phyloP scores from a whole-genome alignment of 1,140 invertebrate species.

The Aphaenogaster rudis region DNA sequence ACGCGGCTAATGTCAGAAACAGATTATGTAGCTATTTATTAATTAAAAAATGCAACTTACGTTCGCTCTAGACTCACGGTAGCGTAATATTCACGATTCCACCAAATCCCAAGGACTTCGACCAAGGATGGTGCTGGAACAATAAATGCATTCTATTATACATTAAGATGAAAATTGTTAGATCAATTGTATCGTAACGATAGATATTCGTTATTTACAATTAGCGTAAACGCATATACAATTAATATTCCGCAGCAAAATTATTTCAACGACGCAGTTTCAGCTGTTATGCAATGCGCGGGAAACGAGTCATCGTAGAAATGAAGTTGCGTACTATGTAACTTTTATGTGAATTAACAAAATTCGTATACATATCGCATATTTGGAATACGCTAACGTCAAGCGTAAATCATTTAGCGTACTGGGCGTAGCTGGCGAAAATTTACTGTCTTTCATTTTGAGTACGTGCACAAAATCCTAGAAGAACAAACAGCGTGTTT shows the following conservation, averaged over 20 bases:
- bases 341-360: slow-evolving; percentile 42
- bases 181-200: not conserved
- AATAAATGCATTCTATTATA: not conserved
- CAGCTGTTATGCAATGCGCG: not conserved
- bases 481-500: slow-evolving; percentile 60
- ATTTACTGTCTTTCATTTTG: slow-evolving; percentile 37
- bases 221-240: not conserved
- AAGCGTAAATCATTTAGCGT: slow-evolving; percentile 50
- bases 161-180: not conserved
- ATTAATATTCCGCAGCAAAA: slow-evolving; percentile 15
- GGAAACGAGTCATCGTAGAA: not conserved
- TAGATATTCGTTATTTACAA: not conserved
- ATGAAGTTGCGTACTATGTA: not conserved
- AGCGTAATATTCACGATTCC: slow-evolving; percentile 31
- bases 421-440: not conserved
- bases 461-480: slow-evolving; percentile 30
- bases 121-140: slow-evolving; percentile 43
- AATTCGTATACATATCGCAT: slow-evolving; percentile 20
- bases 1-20: not conserved
- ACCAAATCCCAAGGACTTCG: slow-evolving; percentile 12
- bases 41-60: slow-evolving; percentile 47
- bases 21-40: not conserved
- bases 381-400: slow-evolving; percentile 5
- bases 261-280: slow-evolving; percentile 27
- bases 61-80: slow-evolving; percentile 14